Base-by-base conservation (phyloP, 2,113 vertebrate genomes). In the Hippocampus zosterae region DNA sequence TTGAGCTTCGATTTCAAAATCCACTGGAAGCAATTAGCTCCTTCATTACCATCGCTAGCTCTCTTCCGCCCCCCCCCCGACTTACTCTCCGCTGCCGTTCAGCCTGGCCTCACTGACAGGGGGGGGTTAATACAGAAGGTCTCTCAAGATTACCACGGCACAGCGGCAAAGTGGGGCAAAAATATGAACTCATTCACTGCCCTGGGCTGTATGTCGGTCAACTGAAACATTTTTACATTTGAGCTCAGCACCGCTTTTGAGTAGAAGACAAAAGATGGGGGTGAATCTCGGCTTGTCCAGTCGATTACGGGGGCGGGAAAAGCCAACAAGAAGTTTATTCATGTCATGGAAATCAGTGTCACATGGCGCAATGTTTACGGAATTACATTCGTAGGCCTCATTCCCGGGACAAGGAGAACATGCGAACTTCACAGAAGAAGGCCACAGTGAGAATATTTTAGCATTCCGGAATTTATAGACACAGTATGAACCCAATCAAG, bases 1-100 rank as follows among this genome's bases (percentile, higher is more conserved):
- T 63, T 37, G 8, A 74, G 76, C 67, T 90, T 92, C 88, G 80
- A 89, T 92, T 92, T 90, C 87, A 88, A 89, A 88, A 90, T 92
- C 91, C 90, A 90, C 79, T 90, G 90, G 84, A 91, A 88, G 85
- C 87, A 90, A 92, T 92, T 91, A 91, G 84, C 81, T 88, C 76
- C 81, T 83, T 91, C 85, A 88, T 90, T 89, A 89, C 80, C 90
- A 85, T 88, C 86, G 80, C 46, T 85, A 77, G 40, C 82, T 78
- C 71, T 74, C 72, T 53, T 76, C 74, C 74, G 44, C 62, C 72
- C 33, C 37, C 61, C 62, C 72, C 33, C 37, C 61, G 37, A 21
- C 53, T n/a, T 2, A 16, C 27, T 18, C n/a, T 57, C 70, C 44
- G 18, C 48, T n/a, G 3, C 21, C 29, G 18, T 27, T 65, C 72